Evolutionary conservation across 35 echinoderm and acorn worm species (phyloP), one percentile per base, ranked within the genome.

Genomic region (Hemicentrotus pulcherrimus): DNA sequence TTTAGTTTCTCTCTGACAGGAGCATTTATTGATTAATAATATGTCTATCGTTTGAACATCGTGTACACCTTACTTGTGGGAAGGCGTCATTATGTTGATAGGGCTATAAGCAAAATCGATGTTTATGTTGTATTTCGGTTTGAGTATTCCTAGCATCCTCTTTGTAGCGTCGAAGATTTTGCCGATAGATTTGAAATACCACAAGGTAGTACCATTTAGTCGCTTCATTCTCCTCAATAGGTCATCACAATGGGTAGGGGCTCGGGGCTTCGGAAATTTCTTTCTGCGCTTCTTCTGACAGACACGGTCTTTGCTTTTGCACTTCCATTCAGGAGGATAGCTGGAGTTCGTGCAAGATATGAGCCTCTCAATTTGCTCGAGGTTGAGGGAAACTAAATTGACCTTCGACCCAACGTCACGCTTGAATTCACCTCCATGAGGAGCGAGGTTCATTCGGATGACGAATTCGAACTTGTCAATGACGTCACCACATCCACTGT

Each of bases 401-500:
- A 94, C 94, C 86, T 33, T 92, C 6, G 52, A 71, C 31, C 97
- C 97, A 22, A 97, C 95, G 48, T 97, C 95, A 46, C 12, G 32
- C 10, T n/a, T 22, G 45, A 86, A 97, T 70, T 96, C 59, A 28
- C 47, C 94, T 31, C 46, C 58, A 6, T 46, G 46, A 30, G 97
- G 95, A 46, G 97, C 97, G 88, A 97, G 86, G 50, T 97, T 96
- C 11, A 94, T 86, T 50, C 97, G 94, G 10, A 97, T 91, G 47
- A 97, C 95, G 60, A 97, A 95, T 86, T 96, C 95, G 50, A 85
- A 55, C 15, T 61, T 94, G 35, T 97, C 97, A 16, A 97, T 97
- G 31, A 92, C 88, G 11, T 46, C 28, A 8, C 97, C 97, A 91
- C 97, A 97, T 8, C 86, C 32, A n/a, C 97, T 97, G 16, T 95